Percentiles rank a stretch among this genome's conserved stretches.
Conservation (phyloP, 2,797 vertebrate genomes). For the Smutsia temminckii region DNA sequence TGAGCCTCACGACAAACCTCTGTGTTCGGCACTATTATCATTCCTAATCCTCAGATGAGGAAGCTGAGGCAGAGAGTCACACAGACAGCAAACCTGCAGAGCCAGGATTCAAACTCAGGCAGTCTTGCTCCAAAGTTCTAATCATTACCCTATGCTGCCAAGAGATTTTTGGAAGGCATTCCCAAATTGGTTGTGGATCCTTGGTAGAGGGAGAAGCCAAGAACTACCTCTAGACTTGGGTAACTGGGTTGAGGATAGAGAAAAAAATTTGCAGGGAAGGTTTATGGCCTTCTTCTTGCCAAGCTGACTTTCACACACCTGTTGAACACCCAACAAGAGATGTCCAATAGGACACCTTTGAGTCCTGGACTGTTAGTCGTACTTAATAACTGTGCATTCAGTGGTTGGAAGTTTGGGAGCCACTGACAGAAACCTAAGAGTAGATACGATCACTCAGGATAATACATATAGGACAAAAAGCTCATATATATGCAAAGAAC, state of each 20-base stretch:
- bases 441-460: not conserved
- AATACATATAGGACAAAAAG: constrained; percentile 64
- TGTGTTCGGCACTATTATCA: not conserved
- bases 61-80: not conserved
- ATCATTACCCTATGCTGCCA: not conserved
- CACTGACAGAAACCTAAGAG: not conserved
- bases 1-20: not conserved
- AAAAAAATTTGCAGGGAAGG: not conserved
- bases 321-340: not conserved
- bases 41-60: not conserved
- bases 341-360: not conserved
- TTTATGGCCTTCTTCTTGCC: not conserved
- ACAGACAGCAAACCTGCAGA: not conserved
- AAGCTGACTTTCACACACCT: not conserved
- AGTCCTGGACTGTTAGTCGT: not conserved
- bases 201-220: not conserved
- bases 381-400: not conserved
- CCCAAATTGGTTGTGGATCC: not conserved
- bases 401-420: not conserved
- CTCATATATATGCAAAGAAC: constrained; percentile 55
- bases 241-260: not conserved
- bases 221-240: not conserved
- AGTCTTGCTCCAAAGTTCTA: not conserved
- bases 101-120: not conserved
- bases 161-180: not conserved